Base-by-base conservation (phyloP, 1,140 invertebrate species). In the Pinna nobilis region DNA sequence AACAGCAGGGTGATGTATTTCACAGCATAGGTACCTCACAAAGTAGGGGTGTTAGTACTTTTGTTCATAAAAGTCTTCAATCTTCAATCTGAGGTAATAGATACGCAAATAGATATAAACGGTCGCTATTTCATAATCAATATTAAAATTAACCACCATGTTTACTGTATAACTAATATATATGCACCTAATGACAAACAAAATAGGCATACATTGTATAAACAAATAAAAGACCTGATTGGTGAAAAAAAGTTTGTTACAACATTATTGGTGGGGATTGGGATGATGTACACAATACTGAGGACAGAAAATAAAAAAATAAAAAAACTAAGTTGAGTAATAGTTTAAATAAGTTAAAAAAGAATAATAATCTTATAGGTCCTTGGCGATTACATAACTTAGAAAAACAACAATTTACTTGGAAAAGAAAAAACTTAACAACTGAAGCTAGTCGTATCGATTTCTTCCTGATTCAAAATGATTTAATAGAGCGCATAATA, bases 361-460 rank as follows among this genome's bases (percentile, higher is more conserved):
- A 68, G 32, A 23, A 37, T 3, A 4, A 28, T 39, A 39, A 41
- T 39, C 18, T 68, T 3, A 23, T 57, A 13, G 65, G 57, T 68
- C 30, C 41, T 39, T 68, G 65, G 65, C 37, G 65, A 18, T 3
- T 55, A 55, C 11, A 51, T 15, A 39, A 55, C n/a, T 13, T 20
- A 32, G 15, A 53, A 5, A 25, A n/a, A n/a, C n/a, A n/a, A n/a
- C n/a, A n/a, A n/a, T n/a, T n/a, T n/a, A n/a, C n/a, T n/a, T n/a
- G n/a, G 35, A 9, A 51, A n/a, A 37, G 51, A 68, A 57, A 68
- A 55, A 20, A 39, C 39, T 32, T n/a, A n/a, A n/a, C 15, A 30
- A 33, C n/a, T 4, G 11, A 68, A 57, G 65, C 65, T 15, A 68
- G 33, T 41, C 37, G 65, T 39, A 68, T 55, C 9, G 35, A 68